These are phyloP conservation scores for Syngnathus rostellatus DNA, from an alignment of 2,797 vertebrate genomes.

Conservation along the genomic window DNA sequence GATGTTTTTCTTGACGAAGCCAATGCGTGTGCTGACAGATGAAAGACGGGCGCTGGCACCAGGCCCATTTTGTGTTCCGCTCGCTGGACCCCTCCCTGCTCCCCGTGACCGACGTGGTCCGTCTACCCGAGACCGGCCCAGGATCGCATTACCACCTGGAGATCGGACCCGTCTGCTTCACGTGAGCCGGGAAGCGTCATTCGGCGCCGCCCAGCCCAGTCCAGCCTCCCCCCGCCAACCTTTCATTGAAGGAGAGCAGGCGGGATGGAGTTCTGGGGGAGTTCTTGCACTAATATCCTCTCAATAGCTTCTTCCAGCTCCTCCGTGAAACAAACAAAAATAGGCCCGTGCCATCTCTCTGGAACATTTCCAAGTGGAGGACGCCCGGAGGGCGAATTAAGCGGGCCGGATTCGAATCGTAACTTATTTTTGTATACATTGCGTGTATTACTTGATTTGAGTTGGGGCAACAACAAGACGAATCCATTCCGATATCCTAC, in stretches of 20 bases:
- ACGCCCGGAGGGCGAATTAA: conserved; percentile 46
- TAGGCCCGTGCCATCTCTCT: conserved; percentile 53
- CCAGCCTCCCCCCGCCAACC: conserved; percentile 21
- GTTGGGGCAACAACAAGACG: conserved; percentile 40
- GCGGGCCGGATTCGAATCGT: conserved; percentile 48
- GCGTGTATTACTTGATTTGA: conserved; percentile 36
- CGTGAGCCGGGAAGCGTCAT: conserved; percentile 56
- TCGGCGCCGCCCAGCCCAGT: conserved; percentile 17
- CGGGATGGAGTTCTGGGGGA: conserved; percentile 37
- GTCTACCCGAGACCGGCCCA: conserved; percentile 75
- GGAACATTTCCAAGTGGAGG: conserved; percentile 60
- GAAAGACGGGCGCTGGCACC: conserved; percentile 89
- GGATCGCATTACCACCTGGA: conserved; percentile 88
- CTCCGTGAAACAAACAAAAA: conserved; percentile 19
- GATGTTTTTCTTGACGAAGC: too few relatives aligned
- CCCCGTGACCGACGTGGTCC: conserved; percentile 81
- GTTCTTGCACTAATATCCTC: conserved; percentile 68
- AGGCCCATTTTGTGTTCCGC: conserved; percentile 83
- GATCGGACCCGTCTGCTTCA: conserved; percentile 92
- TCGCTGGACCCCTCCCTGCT: conserved; percentile 84
- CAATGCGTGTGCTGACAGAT: conserved; percentile 61
- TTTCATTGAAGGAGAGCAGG: conserved; percentile 51
- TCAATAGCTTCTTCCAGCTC: conserved; percentile 48
- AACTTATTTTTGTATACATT: conserved; percentile 74
- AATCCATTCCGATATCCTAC: conserved; percentile 34